Conservation (phyloP, 2,113 vertebrate genomes). For the Poeciliopsis retropinna region DNA sequence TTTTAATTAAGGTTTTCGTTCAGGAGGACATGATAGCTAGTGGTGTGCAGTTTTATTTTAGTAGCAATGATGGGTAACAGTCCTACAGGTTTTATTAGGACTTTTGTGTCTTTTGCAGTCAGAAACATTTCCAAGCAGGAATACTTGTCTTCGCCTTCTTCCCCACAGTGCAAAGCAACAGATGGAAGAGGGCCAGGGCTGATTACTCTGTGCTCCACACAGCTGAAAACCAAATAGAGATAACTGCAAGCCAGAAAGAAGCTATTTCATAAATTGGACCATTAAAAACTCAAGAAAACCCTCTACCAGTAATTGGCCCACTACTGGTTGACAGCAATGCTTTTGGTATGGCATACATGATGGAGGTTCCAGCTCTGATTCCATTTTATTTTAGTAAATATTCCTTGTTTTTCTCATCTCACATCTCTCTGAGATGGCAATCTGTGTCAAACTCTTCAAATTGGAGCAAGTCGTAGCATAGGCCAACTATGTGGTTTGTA, state of each 20-base stretch:
- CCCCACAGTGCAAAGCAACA: too few species aligned
- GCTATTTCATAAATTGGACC: neutral
- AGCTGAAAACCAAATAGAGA: neutral
- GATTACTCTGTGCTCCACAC: neutral
- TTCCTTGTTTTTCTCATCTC: slow-evolving; percentile 37
- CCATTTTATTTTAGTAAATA: slow-evolving; percentile 15
- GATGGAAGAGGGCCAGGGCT: too few species aligned
- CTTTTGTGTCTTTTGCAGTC: too few species aligned
- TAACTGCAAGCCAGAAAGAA: neutral
- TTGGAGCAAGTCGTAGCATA: slow-evolving; percentile 72
- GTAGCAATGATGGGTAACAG: too few species aligned
- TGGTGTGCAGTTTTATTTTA: too few species aligned
- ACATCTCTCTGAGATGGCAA: slow-evolving; percentile 34
- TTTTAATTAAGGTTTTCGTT: too few species aligned
- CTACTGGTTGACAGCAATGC: neutral
- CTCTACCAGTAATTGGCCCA: neutral
- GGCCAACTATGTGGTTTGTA: slow-evolving; percentile 70
- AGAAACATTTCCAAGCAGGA: too few species aligned
- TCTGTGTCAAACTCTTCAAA: slow-evolving; percentile 56
- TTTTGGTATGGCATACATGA: neutral
- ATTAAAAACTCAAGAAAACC: neutral
- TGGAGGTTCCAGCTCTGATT: neutral
- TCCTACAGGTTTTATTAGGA: too few species aligned
- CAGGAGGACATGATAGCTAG: too few species aligned
- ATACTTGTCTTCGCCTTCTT: too few species aligned